Evolutionary conservation across 1,140 invertebrate genomes (phyloP), one percentile per base, ranked within the genome.

Genomic region (Aporrectodea caliginosa): DNA sequence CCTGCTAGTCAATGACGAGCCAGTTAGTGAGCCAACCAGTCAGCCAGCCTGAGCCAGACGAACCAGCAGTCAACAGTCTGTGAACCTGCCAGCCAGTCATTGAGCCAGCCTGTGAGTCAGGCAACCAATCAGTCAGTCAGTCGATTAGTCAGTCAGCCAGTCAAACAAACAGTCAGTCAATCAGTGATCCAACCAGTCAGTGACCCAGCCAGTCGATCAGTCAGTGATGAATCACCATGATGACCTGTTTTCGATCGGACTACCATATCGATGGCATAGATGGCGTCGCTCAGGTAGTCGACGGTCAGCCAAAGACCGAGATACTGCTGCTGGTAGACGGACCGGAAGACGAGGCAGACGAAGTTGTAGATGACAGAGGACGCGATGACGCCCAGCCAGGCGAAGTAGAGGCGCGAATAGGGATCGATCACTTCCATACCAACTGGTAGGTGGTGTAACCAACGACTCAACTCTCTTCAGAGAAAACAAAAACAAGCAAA

Each of bases 341-440:
- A 91, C 58, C 96, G 90, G 1, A 94, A 95, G 81, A 98, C 92
- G 74, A 98, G 93, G 85, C 98, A 94, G 35, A 97, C 90, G 71
- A 97, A 89, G 88, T 98, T 98, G 90, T 98, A 98, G 14, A 97
- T 90, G 73, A 97, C 93, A 1, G 95, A 93, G 80, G 94, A 83
- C 0, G 94, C 94, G 12, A 98, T 93, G 76, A 97, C 88, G 75
- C 92, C 91, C 79, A 97, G 88, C 96, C 96, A 98, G 91, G 95
- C 89, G 83, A 91, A 91, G 82, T 90, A 91, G 71, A 89, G 87
- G 74, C 84, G 84, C 73, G 89, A 86, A 0, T 86, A 85, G 2
- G 88, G 88, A 82, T 91, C 90, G 31, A 91, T 85, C 30, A 90
- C 87, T 75, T 86, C 85, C 43, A 58, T 22, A 22, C 43, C 43